Conservation (phyloP, 2,797 vertebrate genomes). For the Halcyon leucocephala region DNA sequence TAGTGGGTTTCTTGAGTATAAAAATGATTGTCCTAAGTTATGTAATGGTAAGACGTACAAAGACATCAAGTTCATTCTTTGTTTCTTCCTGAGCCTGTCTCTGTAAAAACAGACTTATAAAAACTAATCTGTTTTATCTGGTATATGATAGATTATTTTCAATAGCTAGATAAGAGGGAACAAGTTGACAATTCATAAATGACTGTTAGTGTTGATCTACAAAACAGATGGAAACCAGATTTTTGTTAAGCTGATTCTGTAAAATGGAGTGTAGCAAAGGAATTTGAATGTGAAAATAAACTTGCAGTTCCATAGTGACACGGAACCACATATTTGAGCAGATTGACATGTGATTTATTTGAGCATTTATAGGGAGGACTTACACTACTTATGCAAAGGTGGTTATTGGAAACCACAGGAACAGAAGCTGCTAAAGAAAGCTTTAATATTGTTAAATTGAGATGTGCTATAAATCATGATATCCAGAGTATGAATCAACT, state of each 20-base stretch:
- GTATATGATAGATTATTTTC: constrained; percentile 43
- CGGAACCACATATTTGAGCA: background rate
- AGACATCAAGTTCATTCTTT: background rate
- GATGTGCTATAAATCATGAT: background rate
- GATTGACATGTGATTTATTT: background rate
- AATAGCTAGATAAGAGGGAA: constrained; percentile 9
- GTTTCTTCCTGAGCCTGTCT: background rate
- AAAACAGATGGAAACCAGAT: constrained; percentile 46
- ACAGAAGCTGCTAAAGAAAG: background rate
- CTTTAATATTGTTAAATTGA: background rate
- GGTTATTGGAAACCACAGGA: background rate
- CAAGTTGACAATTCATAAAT: constrained; percentile 10
- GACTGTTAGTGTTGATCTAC: background rate
- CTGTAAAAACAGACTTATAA: background rate
- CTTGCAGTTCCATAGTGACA: background rate
- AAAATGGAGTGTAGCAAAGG: constrained; percentile 23
- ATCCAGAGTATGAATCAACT: background rate
- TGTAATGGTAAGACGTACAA: background rate
- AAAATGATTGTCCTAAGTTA: background rate
- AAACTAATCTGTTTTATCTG: constrained; percentile 51
- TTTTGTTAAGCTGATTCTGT: constrained; percentile 54
- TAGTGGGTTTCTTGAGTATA: background rate
- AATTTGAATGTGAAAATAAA: constrained; percentile 7
- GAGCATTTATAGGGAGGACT: background rate
- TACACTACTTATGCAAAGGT: background rate